Evolutionary conservation across 2,888 invertebrate genomes (phyloP).

Genomic region (Eretmocerus hayati): DNA sequence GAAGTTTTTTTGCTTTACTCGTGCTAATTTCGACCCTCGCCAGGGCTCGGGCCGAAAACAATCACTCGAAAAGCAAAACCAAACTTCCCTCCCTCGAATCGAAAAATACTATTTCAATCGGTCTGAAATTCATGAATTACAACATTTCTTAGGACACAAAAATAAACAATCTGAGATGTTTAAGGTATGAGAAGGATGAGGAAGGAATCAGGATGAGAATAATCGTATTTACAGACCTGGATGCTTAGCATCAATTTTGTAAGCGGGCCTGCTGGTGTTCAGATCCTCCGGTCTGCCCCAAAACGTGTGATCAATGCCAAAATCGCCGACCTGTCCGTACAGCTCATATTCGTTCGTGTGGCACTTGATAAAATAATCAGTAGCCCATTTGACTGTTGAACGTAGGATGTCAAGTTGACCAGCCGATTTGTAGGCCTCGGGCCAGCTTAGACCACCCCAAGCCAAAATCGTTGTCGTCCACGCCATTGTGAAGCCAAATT

Average conservation of each 20-base stretch:
- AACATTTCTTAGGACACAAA: no score
- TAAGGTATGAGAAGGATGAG: no score
- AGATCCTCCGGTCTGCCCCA: conserved; percentile 60
- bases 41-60: no score
- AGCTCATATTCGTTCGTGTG: conserved; percentile 50
- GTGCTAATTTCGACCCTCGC: no score
- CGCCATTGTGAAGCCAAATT: conserved; percentile 54
- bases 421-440: conserved; percentile 47
- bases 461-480: conserved; percentile 51
- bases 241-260: conserved; percentile 51
- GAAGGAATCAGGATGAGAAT: no score
- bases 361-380: conserved; percentile 57
- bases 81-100: no score
- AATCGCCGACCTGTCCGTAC: conserved; percentile 56
- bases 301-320: conserved; percentile 52
- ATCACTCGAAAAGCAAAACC: no score
- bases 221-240: conserved; percentile 48
- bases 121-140: no score
- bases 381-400: conserved; percentile 52
- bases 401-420: conserved; percentile 47
- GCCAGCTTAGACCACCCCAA: conserved; percentile 52
- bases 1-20: no score
- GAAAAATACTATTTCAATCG: no score
- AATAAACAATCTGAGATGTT: no score
- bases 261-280: conserved; percentile 53